Percentiles rank a stretch among this genome's conserved stretches.
These are phyloP conservation scores for Argyrosomus japonicus DNA, from an alignment of 2,113 vertebrate genomes.

Conservation along the genomic window DNA sequence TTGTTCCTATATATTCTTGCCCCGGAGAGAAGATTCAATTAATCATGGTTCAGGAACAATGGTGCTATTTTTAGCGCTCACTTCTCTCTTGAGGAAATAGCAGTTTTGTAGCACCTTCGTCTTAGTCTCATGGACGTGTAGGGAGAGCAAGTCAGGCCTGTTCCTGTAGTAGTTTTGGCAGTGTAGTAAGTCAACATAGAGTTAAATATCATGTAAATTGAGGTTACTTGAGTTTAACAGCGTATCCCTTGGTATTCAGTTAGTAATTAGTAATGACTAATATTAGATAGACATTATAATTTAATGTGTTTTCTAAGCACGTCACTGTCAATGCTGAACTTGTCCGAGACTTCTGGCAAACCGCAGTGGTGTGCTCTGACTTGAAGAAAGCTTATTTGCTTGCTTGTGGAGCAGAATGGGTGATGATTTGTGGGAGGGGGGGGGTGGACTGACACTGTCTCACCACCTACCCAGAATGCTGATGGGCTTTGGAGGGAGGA, in stretches of 20 bases:
- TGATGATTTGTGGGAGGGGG: conserved; percentile 81
- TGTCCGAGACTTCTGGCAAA: conserved; percentile 1
- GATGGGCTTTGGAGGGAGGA: conserved; percentile 58
- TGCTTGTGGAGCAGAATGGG: conserved; percentile 45
- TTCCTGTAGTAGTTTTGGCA: neutral
- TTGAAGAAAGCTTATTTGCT: conserved; percentile 36
- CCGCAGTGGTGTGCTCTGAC: neutral
- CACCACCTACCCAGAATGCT: conserved; percentile 67
- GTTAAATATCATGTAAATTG: neutral
- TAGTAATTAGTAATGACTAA: neutral
- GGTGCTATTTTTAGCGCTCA: conserved; percentile 33
- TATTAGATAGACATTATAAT: neutral
- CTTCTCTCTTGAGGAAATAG: conserved; percentile 11
- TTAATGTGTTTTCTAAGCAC: neutral
- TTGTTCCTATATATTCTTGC: conserved; percentile 14
- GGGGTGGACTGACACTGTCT: conserved; percentile 46
- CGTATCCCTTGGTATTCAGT: neutral
- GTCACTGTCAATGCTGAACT: neutral
- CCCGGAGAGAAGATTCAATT: conserved; percentile 26
- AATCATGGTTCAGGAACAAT: conserved; percentile 26
- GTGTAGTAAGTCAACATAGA: no score
- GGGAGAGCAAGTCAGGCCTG: neutral
- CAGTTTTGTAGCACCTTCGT: conserved; percentile 19
- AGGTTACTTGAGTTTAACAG: neutral
- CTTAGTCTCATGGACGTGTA: neutral